These are phyloP conservation scores for Drosophila lacertosa DNA, from an alignment of 1,140 invertebrate genomes.

Conservation along the genomic window DNA sequence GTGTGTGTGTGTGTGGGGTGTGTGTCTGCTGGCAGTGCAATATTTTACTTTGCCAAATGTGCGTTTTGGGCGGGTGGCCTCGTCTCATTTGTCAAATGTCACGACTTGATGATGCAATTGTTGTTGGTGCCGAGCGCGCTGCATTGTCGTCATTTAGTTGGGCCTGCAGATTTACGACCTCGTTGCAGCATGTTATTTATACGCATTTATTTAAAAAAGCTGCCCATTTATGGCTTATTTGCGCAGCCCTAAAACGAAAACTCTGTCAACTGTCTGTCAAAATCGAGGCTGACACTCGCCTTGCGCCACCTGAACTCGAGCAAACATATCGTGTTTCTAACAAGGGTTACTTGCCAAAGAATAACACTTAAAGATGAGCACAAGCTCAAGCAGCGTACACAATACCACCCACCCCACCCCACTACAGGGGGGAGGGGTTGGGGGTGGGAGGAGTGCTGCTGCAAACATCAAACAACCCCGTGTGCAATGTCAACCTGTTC, in stretches of 20 bases:
- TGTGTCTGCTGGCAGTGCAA: conserved; percentile 57
- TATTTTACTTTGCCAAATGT: conserved; percentile 72
- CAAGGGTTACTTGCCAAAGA: conserved; percentile 67
- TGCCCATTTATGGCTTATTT: conserved; percentile 73
- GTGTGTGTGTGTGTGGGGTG: conserved; percentile 10
- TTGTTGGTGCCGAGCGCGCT: conserved; percentile 51
- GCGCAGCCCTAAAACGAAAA: conserved; percentile 65
- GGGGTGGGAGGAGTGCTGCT: neutral
- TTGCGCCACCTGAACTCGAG: conserved; percentile 35
- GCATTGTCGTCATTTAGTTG: conserved; percentile 67
- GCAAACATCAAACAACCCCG: conserved; percentile 43
- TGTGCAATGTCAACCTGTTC: conserved; percentile 39
- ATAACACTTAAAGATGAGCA: conserved; percentile 69
- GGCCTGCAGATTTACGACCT: conserved; percentile 71
- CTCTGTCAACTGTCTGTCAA: conserved; percentile 70
- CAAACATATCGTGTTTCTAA: conserved; percentile 73
- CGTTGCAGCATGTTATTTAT: conserved; percentile 63
- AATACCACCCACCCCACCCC: neutral
- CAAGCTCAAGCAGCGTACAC: no score
- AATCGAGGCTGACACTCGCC: conserved; percentile 46
- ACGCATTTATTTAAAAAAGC: conserved; percentile 51
- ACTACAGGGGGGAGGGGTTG: neutral
- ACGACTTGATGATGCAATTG: conserved; percentile 80
- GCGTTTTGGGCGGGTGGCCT: conserved; percentile 24
- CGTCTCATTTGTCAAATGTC: conserved; percentile 78